Evolutionary conservation across 2,113 vertebrate genomes (phyloP).

Genomic region (Zosterops pallidus): DNA sequence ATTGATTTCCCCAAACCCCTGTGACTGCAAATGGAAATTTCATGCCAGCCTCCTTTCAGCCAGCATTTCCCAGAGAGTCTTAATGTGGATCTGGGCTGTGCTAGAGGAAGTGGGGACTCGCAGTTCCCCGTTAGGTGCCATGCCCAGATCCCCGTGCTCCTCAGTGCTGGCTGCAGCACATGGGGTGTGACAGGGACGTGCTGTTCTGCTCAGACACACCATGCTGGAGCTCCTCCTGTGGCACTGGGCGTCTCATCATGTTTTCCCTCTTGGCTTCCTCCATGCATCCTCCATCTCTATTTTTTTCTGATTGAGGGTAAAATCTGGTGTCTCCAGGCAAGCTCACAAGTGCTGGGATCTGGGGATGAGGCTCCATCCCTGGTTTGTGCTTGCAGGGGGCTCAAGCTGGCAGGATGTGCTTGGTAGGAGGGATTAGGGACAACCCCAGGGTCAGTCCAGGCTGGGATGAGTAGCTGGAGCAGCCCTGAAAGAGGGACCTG

Average conservation of each 20-base stretch:
- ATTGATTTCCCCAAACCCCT: not conserved
- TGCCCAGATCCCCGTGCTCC: not conserved
- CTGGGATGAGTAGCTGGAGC: not conserved
- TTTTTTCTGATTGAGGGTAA: not conserved
- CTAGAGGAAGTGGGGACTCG: not conserved
- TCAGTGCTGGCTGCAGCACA: not conserved
- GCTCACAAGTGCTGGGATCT: not conserved
- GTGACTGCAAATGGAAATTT: not conserved
- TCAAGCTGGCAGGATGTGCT: not conserved
- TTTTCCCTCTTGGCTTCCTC: not conserved
- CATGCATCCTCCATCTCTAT: not conserved
- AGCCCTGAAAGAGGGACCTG: not conserved
- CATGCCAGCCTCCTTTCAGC: not conserved
- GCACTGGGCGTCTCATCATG: not conserved
- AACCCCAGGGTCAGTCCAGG: rapidly evolving
- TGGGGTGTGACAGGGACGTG: not conserved
- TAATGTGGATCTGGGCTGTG: not conserved
- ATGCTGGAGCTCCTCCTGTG: not conserved
- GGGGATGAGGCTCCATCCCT: not conserved
- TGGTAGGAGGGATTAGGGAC: not conserved
- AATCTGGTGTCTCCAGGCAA: not conserved
- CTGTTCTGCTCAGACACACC: not conserved
- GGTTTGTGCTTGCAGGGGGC: rapidly evolving
- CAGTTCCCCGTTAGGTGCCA: not conserved
- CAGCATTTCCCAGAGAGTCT: not conserved